Evolutionary conservation across 1,140 invertebrate species (phyloP).

Genomic region (Leptopilina clavipes): DNA sequence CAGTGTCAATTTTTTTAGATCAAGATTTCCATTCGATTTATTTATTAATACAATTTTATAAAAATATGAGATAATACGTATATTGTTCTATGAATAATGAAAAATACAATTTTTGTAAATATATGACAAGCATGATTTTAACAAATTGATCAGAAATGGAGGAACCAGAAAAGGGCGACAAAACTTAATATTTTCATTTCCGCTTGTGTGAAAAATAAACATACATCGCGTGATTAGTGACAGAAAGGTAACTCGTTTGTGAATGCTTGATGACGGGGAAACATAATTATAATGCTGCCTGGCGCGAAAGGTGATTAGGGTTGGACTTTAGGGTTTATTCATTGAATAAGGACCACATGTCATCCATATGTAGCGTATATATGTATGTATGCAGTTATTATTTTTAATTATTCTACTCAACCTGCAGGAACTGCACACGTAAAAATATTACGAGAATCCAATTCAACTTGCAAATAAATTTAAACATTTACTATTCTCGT

Average conservation of each 20-base stretch:
- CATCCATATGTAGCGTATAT: background rate
- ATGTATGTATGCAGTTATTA: background rate
- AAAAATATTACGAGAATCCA: no score
- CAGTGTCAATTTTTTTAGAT: no score
- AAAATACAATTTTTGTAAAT: no score
- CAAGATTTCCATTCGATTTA: no score
- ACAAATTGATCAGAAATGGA: background rate
- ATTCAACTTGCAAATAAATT: no score
- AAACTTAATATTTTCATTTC: conserved; percentile 20
- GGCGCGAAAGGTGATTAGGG: conserved; percentile 24
- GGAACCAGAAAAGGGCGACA: background rate
- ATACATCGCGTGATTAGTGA: conserved; percentile 14
- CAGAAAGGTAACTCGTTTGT: background rate
- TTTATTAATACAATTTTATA: no score
- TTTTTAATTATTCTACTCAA: no score
- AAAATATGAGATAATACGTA: no score
- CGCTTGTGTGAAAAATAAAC: background rate
- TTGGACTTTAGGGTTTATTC: conserved; percentile 14
- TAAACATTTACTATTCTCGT: no score
- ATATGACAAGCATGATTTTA: no score
- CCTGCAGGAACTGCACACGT: no score
- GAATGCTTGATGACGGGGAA: conserved; percentile 14
- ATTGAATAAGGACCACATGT: conserved; percentile 21
- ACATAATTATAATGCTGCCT: conserved; percentile 18
- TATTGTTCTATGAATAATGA: no score